Evolutionary conservation across 2,797 vertebrate species (phyloP).

Genomic region (Valencia hispanica): DNA sequence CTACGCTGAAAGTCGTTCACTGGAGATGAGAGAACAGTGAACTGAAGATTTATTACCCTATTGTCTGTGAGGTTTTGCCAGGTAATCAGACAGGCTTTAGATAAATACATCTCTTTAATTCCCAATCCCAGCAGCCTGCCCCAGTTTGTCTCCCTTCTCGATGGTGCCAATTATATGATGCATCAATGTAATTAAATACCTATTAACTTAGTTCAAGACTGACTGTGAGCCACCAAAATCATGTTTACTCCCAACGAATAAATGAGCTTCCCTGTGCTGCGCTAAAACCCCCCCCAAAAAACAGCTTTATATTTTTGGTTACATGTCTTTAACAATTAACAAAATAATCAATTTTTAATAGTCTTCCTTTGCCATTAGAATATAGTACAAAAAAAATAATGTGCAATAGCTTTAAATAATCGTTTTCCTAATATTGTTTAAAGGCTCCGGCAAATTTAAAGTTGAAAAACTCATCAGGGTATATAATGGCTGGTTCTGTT

Average conservation of each 20-base stretch:
- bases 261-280: slow-evolving; percentile 40
- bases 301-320: slow-evolving; percentile 52
- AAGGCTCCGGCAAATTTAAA: slow-evolving; percentile 34
- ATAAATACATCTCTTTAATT: slow-evolving; percentile 82
- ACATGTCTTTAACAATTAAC: slow-evolving; percentile 34
- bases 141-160: slow-evolving; percentile 71
- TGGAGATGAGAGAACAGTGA: slow-evolving; percentile 73
- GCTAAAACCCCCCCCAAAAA: slow-evolving; percentile 31
- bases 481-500: neutral
- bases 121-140: slow-evolving; percentile 71
- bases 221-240: slow-evolving; percentile 69
- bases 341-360: slow-evolving; percentile 27
- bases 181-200: slow-evolving; percentile 83
- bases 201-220: slow-evolving; percentile 76
- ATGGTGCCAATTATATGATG: slow-evolving; percentile 79
- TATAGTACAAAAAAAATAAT: slow-evolving; percentile 10
- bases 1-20: slow-evolving; percentile 66
- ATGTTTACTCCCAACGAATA: slow-evolving; percentile 67
- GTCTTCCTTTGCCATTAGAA: slow-evolving; percentile 14
- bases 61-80: slow-evolving; percentile 80
- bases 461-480: slow-evolving; percentile 19
- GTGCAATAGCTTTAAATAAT: slow-evolving; percentile 1
- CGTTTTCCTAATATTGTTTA: neutral
- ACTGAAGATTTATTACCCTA: slow-evolving; percentile 80
- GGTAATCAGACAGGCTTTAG: slow-evolving; percentile 82